phyloP scores from a whole-genome alignment of 2,113 vertebrate genomes.

The Glaucomys volans region DNA sequence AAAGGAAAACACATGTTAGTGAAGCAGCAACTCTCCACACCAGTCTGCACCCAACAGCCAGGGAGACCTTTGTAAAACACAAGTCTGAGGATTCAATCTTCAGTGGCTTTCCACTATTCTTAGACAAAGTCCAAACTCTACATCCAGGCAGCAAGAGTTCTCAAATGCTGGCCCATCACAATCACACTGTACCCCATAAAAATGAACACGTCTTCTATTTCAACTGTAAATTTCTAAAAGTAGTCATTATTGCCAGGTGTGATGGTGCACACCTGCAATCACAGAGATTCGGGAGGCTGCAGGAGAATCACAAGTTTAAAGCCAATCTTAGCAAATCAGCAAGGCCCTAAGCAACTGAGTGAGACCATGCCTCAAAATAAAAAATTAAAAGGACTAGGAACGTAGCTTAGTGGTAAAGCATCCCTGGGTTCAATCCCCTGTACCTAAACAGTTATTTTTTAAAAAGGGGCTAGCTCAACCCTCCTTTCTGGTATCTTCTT shows the following conservation, averaged over 20 bases:
- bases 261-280: too few relatives aligned
- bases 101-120: background rate
- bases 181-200: background rate
- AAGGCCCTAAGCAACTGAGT: too few relatives aligned
- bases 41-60: background rate
- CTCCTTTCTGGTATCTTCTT: background rate
- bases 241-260: too few relatives aligned
- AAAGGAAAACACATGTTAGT: background rate
- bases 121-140: background rate
- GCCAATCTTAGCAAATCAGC: too few relatives aligned
- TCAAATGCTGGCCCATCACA: background rate
- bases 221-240: background rate
- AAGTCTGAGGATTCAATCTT: background rate
- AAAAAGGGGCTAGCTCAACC: background rate
- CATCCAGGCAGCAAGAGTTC: background rate
- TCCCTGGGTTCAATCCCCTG: too few relatives aligned
- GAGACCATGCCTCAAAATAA: too few relatives aligned
- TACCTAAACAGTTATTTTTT: too few relatives aligned
- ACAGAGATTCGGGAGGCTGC: too few relatives aligned
- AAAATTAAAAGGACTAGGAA: too few relatives aligned
- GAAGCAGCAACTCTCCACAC: background rate
- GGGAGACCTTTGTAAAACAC: background rate
- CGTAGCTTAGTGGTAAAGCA: too few relatives aligned
- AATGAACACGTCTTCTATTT: background rate
- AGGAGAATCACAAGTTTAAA: too few relatives aligned